These are phyloP conservation scores for Chaetops frenatus DNA, from an alignment of 2,113 vertebrate species.

Conservation along the genomic window DNA sequence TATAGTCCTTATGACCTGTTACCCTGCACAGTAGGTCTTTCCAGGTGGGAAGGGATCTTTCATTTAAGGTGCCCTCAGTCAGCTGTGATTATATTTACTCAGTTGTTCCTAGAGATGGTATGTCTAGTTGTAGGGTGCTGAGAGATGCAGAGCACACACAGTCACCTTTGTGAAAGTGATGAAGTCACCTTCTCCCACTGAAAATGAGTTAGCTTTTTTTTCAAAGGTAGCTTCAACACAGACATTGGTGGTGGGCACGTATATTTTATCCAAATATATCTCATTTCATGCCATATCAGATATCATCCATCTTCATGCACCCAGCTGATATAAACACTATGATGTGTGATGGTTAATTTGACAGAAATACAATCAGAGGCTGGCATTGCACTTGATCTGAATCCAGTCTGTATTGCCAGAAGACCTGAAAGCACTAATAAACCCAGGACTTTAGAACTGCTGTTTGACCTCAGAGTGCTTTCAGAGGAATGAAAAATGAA, in stretches of 20 bases:
- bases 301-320: background rate
- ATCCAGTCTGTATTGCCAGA: background rate
- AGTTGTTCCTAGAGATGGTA: background rate
- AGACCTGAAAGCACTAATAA: background rate
- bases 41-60: background rate
- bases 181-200: background rate
- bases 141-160: background rate
- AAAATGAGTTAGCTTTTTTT: background rate
- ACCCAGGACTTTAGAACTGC: background rate
- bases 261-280: background rate
- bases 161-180: background rate
- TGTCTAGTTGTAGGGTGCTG: background rate
- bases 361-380: conserved; percentile 6
- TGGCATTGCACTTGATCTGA: background rate
- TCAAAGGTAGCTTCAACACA: background rate
- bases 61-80: background rate
- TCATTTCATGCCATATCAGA: background rate
- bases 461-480: background rate
- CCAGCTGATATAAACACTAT: background rate
- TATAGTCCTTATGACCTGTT: background rate
- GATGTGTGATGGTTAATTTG: background rate
- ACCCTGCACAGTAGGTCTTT: background rate
- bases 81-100: background rate
- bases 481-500: background rate
- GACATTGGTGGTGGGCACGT: background rate